phyloP scores from a whole-genome alignment of 2,797 vertebrate species.

The Ptychadena robeensis region DNA sequence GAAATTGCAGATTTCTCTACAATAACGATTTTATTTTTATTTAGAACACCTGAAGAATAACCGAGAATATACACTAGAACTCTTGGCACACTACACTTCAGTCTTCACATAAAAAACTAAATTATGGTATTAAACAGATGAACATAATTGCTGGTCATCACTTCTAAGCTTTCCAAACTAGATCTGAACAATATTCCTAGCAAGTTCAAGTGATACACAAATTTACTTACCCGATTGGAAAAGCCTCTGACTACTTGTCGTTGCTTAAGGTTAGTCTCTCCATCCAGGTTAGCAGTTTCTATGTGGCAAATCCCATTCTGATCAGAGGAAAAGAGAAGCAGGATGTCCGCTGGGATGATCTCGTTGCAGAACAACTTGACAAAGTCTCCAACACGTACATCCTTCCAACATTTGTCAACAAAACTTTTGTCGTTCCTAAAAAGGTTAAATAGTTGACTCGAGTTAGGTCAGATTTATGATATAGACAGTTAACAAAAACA shows the following conservation, averaged over 20 bases:
- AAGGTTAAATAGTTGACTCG: background rate
- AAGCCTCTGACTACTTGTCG: conserved; percentile 80
- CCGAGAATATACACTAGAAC: too few species aligned
- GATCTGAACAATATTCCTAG: too few species aligned
- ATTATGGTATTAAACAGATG: too few species aligned
- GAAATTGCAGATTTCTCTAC: too few species aligned
- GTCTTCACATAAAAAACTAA: too few species aligned
- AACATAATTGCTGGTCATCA: too few species aligned
- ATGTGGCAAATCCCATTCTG: conserved; percentile 84
- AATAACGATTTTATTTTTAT: too few species aligned
- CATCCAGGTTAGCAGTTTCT: conserved; percentile 91
- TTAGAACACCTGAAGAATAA: too few species aligned
- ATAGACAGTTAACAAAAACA: too few species aligned
- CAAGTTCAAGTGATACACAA: background rate
- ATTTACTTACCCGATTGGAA: conserved; percentile 73
- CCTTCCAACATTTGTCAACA: conserved; percentile 84
- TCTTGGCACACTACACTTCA: too few species aligned
- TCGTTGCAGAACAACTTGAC: conserved; percentile 87
- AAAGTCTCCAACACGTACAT: conserved; percentile 90
- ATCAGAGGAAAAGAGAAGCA: conserved; percentile 88
- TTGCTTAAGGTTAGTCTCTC: conserved; percentile 94
- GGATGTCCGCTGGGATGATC: conserved; percentile 88
- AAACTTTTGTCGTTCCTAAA: conserved; percentile 79
- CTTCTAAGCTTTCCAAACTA: too few species aligned
- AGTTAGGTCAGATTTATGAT: background rate